A percentile compares a stretch with the other conserved stretches of the same genome.
Evolutionary conservation across 2,888 invertebrate species (phyloP).

Genomic region (Agonopterix subpropinquella): DNA sequence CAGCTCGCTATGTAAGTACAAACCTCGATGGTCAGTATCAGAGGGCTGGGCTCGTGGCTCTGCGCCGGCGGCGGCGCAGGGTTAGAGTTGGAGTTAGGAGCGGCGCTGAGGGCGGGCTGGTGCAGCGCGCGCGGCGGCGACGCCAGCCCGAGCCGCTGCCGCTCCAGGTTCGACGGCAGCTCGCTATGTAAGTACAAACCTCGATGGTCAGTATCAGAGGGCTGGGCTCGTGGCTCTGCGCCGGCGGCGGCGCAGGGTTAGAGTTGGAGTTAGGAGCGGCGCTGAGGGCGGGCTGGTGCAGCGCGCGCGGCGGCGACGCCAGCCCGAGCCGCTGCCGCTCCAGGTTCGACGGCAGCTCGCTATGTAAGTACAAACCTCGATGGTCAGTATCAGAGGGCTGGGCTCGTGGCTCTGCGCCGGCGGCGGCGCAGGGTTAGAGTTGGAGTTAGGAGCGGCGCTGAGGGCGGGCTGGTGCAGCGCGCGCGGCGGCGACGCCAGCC

Average conservation of each 20-base stretch:
- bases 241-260: neutral
- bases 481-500: conserved; percentile 88
- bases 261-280: conserved; percentile 53
- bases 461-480: conserved; percentile 79
- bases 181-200: conserved; percentile 78
- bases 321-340: conserved; percentile 87
- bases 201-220: neutral
- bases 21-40: neutral
- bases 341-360: conserved; percentile 95
- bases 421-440: too few species aligned
- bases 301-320: conserved; percentile 85
- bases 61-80: neutral
- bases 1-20: conserved; percentile 85
- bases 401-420: too few species aligned
- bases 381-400: too few species aligned
- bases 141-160: conserved; percentile 85
- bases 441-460: too few species aligned
- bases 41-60: neutral
- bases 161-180: conserved; percentile 95
- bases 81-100: conserved; percentile 44
- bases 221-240: neutral
- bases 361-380: too few species aligned
- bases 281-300: conserved; percentile 78
- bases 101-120: conserved; percentile 75
- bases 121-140: conserved; percentile 84